Conservation (phyloP, 2,113 vertebrate genomes). For the Lagopus leucura region DNA sequence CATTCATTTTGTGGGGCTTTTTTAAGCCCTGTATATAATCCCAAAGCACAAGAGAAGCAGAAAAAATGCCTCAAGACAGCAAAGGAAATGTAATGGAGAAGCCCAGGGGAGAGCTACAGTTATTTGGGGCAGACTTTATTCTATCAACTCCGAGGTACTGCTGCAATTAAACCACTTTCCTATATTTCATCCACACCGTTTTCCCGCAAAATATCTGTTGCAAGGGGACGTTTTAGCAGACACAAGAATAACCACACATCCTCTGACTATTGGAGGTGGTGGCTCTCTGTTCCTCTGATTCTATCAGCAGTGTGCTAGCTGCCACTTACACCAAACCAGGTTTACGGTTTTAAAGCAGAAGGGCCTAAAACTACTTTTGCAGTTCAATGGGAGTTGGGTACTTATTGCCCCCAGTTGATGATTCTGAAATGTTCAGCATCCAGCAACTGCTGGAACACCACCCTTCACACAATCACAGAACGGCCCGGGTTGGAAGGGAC, state of each 20-base stretch:
- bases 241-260: neutral
- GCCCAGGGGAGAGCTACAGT: neutral
- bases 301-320: neutral
- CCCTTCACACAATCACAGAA: too few relatives aligned
- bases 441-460: neutral
- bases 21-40: neutral
- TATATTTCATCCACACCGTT: neutral
- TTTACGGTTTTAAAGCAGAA: fast-evolving
- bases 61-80: neutral
- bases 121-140: neutral
- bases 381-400: neutral
- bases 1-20: neutral
- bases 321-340: neutral
- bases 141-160: neutral
- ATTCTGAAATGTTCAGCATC: neutral
- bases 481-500: too few relatives aligned
- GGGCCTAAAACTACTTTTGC: neutral
- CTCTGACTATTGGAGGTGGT: neutral
- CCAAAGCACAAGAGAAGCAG: neutral
- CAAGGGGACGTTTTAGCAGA: neutral
- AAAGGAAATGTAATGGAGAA: neutral
- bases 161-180: neutral
- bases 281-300: neutral
- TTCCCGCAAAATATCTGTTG: neutral
- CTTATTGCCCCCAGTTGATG: neutral